Evolutionary conservation across 2,113 vertebrate genomes (phyloP), one percentile per base, ranked within the genome.

Genomic region (Kryptolebias marmoratus): DNA sequence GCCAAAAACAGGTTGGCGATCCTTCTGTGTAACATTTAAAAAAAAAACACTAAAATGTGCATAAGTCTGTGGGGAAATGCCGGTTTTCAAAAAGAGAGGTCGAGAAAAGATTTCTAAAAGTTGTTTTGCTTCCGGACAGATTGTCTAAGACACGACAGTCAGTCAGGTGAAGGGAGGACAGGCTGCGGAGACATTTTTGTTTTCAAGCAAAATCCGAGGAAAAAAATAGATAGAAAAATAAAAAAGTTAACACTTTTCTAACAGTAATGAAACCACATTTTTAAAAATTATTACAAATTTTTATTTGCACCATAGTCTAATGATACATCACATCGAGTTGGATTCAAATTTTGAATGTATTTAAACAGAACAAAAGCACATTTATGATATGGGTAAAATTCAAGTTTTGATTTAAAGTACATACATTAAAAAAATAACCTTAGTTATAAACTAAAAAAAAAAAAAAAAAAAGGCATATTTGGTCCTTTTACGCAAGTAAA

Each of bases 1-100:
- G 98, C 98, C 81, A 99, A 99, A 90, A 99, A 99, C 97, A 99
- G 98, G 98, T 99, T 91, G 93, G 96, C 96, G 84, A 8, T 63
- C 48, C 54, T 54, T 57, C 77, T 68, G n/a, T 56, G 6, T 8
- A 1, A 18, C 11, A n/a, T 60, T 12, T 1, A 42, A 36, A 36
- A 36, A 36, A 16, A 14, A 62, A 71, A 64, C 58, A 32, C 30
- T 1, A 53, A 0, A 39, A 39, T n/a, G 14, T 1, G 0, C 0
- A 0, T n/a, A 74, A 73, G 11, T 18, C 1, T 30, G 14, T 4
- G 2, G 15, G 15, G 3, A 28, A 6, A 22, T 28, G 1, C 13
- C 9, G 53, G 57, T 65, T 36, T 5, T 15, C 0, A 2, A 31
- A 11, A 14, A 30, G 30, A 30, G 30, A 67, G 22, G 0, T 11